A percentile compares a stretch with the other conserved stretches of the same genome.
phyloP scores from a whole-genome alignment of 1,140 invertebrate genomes.

The Rhagoletis pomonella region DNA sequence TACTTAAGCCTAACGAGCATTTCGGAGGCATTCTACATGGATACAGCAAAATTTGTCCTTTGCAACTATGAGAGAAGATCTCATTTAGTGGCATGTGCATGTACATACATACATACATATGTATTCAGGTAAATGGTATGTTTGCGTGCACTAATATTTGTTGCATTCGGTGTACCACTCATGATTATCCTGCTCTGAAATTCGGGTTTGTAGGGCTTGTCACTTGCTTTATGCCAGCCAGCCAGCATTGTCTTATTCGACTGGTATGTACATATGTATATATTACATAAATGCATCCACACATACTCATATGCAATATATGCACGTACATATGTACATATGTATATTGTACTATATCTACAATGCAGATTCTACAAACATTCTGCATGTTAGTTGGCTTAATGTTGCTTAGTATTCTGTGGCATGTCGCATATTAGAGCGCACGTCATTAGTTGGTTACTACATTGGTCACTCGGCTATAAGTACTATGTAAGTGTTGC shows the following conservation, averaged over 20 bases:
- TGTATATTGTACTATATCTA: too few species aligned
- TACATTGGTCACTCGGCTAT: background rate
- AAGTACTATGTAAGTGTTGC: conserved; percentile 20
- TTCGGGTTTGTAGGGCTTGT: conserved; percentile 1
- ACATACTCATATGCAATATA: background rate
- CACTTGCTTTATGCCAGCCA: conserved; percentile 37
- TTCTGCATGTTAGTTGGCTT: background rate
- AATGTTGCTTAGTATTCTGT: conserved; percentile 20
- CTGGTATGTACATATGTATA: background rate
- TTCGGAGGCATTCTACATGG: background rate
- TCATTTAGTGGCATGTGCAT: background rate
- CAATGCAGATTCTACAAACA: too few species aligned
- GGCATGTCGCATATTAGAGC: conserved; percentile 35
- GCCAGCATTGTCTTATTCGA: background rate
- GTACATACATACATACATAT: background rate
- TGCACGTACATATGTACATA: background rate
- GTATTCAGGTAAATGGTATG: background rate
- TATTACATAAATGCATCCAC: too few species aligned
- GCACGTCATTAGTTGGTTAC: background rate
- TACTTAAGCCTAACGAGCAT: background rate
- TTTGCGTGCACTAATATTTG: background rate
- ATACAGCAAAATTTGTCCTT: background rate
- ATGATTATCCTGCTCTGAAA: conserved; percentile 11
- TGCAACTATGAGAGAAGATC: too few species aligned
- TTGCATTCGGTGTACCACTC: conserved; percentile 6